phyloP scores from a whole-genome alignment of 2,113 vertebrate genomes.

The Serinus canaria region DNA sequence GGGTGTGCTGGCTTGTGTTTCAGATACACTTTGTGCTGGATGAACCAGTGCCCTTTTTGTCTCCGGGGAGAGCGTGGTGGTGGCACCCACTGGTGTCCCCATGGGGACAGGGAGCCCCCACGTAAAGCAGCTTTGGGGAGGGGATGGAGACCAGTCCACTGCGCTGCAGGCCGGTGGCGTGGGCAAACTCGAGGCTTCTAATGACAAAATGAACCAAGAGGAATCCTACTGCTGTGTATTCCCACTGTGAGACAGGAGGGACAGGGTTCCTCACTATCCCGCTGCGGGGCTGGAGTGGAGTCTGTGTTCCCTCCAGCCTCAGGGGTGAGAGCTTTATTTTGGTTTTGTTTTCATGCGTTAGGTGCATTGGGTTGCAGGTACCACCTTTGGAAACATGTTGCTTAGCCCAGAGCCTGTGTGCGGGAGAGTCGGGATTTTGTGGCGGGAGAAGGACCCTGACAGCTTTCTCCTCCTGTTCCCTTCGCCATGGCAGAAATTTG shows the following conservation, averaged over 20 bases:
- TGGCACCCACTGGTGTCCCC: not conserved
- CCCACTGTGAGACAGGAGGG: not conserved
- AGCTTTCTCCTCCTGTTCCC: slow-evolving; percentile 49
- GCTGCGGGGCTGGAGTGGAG: not conserved
- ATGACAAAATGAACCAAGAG: not conserved
- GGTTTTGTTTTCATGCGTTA: slow-evolving; percentile 14
- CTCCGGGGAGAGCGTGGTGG: not conserved
- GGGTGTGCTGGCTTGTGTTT: slow-evolving; percentile 1
- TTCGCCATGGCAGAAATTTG: slow-evolving; percentile 39
- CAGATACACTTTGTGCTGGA: not conserved
- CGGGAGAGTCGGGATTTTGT: not conserved
- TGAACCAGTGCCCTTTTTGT: not conserved
- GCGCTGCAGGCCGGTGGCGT: not conserved
- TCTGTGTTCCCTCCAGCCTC: not conserved
- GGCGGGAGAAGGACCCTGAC: slow-evolving; percentile 19
- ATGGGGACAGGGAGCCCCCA: not conserved
- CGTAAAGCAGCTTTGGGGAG: not conserved
- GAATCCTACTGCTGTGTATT: not conserved
- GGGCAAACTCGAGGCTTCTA: not conserved
- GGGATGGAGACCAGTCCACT: not conserved
- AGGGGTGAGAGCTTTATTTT: not conserved
- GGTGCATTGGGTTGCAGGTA: slow-evolving; percentile 19
- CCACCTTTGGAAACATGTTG: slow-evolving; percentile 17
- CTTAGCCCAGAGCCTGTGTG: slow-evolving; percentile 40
- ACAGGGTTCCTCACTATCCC: not conserved